A percentile compares a stretch with the other conserved stretches of the same genome.
Conservation (phyloP, 2,888 invertebrate genomes). For the Caenorhabditis angaria region DNA sequence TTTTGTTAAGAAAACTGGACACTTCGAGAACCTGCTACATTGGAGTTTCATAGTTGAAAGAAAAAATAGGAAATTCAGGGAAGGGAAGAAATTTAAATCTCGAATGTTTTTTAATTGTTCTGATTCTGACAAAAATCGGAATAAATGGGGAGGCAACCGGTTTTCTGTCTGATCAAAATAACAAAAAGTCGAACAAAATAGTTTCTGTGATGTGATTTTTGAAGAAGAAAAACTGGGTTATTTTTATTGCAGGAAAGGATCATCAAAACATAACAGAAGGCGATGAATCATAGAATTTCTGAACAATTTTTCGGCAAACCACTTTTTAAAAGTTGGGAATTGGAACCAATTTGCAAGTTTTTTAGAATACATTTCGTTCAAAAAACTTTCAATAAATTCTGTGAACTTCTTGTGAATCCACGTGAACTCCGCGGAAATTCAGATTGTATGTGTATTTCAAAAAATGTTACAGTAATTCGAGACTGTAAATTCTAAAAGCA, state of each 20-base stretch:
- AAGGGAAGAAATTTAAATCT: constrained; percentile 4
- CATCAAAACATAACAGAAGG: background rate
- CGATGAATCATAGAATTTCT: no score
- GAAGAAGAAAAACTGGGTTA: background rate
- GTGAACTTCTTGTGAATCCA: no score
- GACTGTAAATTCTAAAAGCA: no score
- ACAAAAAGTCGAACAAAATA: background rate
- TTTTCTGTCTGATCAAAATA: background rate
- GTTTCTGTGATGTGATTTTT: background rate
- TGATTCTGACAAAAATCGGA: background rate
- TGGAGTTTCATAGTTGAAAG: background rate
- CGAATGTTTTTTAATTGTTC: background rate
- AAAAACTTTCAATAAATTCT: no score
- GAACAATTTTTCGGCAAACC: no score
- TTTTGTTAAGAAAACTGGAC: background rate
- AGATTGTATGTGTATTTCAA: no score
- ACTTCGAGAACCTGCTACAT: background rate
- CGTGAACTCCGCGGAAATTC: no score
- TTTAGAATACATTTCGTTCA: no score
- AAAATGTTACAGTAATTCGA: no score
- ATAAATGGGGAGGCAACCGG: background rate
- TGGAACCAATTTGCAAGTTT: no score
- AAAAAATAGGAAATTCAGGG: background rate
- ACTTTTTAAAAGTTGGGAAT: no score
- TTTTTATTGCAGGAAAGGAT: background rate